Evolutionary conservation across 2,797 vertebrate genomes (phyloP), one percentile per base, ranked within the genome.

Genomic region (Epinephelus coioides): DNA sequence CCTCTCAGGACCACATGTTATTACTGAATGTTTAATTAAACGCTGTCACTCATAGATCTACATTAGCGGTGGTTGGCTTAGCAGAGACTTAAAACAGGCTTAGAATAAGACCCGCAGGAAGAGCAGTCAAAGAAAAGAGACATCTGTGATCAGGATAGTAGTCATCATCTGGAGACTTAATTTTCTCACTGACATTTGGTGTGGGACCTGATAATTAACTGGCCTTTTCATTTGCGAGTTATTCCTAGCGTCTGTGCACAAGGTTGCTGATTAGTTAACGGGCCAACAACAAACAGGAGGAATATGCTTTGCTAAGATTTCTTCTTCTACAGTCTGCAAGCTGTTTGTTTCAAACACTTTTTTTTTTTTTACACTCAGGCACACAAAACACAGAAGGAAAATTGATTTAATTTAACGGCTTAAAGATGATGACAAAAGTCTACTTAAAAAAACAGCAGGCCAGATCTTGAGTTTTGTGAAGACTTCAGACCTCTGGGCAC

Each of bases 11-110:
- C 88, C 71, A 53, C 85, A 53, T 83, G 72, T 88, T 92, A 90
- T 94, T 89, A 87, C 77, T 74, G 73, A 81, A 71, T 82, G 83
- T 90, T 94, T 94, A 95, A 95, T 95, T 92, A 95, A 91, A 91
- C 18, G 74, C 82, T 79, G 79, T 88, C 89, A 87, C 76, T 86
- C 82, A 87, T 80, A 89, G 61, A 66, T 84, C 85, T 89, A 79
- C 72, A 88, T 86, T 87, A 65, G 71, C 69, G 79, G 47, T 80
- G 77, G 74, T 43, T 82, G 86, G 86, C 81, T 92, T 93, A 89
- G 76, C 40, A 30, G 46, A 89, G 86, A 89, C 79, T 91, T 82
- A 82, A 70, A 92, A 76, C 25, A 62, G 77, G 79, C 79, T 90
- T 84, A 89, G 69, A 86, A 80, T 79, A 83, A 86, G 70, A 79